phyloP scores from a whole-genome alignment of 2,113 vertebrate species.

The Morone chrysops region DNA sequence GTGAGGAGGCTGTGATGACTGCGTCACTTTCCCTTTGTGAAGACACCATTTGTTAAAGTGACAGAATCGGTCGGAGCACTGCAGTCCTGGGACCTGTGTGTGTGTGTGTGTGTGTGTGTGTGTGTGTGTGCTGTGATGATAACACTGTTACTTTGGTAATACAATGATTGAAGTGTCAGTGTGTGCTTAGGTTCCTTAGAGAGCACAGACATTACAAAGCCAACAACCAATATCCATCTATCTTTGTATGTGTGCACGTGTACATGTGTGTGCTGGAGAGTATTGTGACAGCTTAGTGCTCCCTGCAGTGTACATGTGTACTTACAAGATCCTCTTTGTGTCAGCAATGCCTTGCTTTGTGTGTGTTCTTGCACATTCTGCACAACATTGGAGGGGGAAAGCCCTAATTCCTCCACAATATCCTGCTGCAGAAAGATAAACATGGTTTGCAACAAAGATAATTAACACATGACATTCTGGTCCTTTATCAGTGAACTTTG shows the following conservation, averaged over 20 bases:
- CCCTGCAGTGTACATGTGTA: conserved; percentile 57
- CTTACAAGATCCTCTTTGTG: conserved; percentile 42
- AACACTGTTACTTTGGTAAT: conserved; percentile 57
- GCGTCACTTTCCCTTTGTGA: conserved; percentile 55
- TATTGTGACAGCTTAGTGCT: conserved; percentile 69
- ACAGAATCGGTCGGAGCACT: conserved; percentile 50
- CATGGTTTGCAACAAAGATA: conserved; percentile 38
- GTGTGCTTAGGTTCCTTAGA: conserved; percentile 58
- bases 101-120: conserved; percentile 28
- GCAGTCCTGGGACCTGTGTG: conserved; percentile 61
- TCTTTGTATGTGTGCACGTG: conserved; percentile 35
- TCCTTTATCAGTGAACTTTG: conserved; percentile 70
- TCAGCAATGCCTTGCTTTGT: conserved; percentile 22
- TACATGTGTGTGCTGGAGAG: conserved; percentile 33
- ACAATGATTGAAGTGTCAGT: conserved; percentile 69
- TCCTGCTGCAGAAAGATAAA: conserved; percentile 48
- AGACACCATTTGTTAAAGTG: conserved; percentile 68
- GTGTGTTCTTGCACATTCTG: conserved; percentile 33
- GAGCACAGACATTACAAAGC: conserved; percentile 56
- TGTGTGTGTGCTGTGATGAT: conserved; percentile 41
- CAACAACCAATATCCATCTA: conserved; percentile 53
- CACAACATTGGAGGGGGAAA: conserved; percentile 1
- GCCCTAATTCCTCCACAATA: conserved; percentile 16
- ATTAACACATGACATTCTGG: conserved; percentile 65
- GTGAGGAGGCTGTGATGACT: conserved; percentile 45